Base-by-base conservation (phyloP, 1,140 invertebrate genomes). In the Philopotamus ludificatus region DNA sequence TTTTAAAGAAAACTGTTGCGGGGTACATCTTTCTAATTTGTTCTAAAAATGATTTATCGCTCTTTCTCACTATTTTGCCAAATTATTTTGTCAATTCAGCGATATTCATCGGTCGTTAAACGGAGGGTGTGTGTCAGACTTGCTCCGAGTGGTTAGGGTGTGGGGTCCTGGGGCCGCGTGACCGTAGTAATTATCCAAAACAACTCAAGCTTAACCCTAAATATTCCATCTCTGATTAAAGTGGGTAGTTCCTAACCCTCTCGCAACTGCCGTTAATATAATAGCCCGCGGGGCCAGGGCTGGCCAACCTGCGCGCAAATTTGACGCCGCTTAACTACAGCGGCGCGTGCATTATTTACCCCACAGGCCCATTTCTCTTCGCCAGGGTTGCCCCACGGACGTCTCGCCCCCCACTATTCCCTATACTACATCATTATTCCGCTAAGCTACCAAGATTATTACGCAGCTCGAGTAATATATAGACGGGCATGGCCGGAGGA, bases 171-270 rank as follows among this genome's bases (percentile, higher is more conserved):
- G 18, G 20, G 9, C 50, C 34, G 49, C 45, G 21, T 62, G 65
- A 63, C 65, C 59, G 54, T 54, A 18, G 51, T 61, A 68, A 65
- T 68, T 68, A 68, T 62, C 55, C 12, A 28, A 68, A 65, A 65
- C 63, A 65, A 65, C 50, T 64, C 57, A 22, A 50, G 63, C 50
- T 65, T 54, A 60, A 62, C 67, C 67, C 63, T 61, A 62, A 68
- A 68, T 68, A 68, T 65, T 65, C 57, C 49, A 47, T 65, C 50
- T 68, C 63, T 68, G 67, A 68, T 68, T 68, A 65, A 68, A 65
- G 54, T 63, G 66, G 26, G 53, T 42, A 47, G 12, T 51, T 9
- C 23, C 23, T 16, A 34, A 25, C 58, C 41, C 58, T 47, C 9
- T 25, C 26, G 34, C 55, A 41, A 58, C 49, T 54, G 16, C 41